phyloP scores from a whole-genome alignment of 2,888 invertebrate genomes.

The Drosophila rellima region DNA sequence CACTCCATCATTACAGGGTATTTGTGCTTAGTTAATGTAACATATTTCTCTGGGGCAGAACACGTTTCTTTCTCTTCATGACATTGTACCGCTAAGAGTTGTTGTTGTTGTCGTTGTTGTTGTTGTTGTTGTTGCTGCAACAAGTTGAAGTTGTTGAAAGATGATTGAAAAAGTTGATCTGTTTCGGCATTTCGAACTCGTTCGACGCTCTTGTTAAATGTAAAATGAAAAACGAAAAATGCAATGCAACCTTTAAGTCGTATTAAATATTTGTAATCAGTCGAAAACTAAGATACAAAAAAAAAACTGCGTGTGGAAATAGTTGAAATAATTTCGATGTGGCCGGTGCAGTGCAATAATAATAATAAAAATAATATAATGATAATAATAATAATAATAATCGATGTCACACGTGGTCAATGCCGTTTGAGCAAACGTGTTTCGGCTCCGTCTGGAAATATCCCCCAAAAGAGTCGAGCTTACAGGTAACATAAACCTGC shows the following conservation, averaged over 20 bases:
- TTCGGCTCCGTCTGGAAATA: constrained; percentile 53
- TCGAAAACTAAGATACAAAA: no score
- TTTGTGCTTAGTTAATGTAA: background rate
- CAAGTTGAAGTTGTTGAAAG: constrained; percentile 50
- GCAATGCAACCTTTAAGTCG: constrained; percentile 60
- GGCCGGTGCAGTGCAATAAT: constrained; percentile 43
- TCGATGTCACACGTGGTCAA: constrained; percentile 75
- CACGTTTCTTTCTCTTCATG: constrained; percentile 31
- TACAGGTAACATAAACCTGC: constrained; percentile 39
- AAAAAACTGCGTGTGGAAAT: constrained; percentile 68
- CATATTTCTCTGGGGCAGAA: constrained; percentile 24
- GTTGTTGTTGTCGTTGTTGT: constrained; percentile 32
- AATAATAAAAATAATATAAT: background rate
- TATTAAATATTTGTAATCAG: constrained; percentile 75
- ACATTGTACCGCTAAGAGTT: constrained; percentile 67
- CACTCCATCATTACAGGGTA: constrained; percentile 9
- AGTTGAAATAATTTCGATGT: constrained; percentile 64
- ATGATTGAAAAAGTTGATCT: constrained; percentile 43
- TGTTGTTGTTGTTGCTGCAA: constrained; percentile 48
- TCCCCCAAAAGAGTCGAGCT: constrained; percentile 36
- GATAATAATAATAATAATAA: constrained; percentile 1
- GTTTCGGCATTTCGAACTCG: constrained; percentile 5
- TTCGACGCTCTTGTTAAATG: background rate
- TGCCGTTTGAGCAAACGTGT: constrained; percentile 65
- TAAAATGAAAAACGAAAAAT: constrained; percentile 33